These are phyloP conservation scores for Doris montereyensis DNA, from an alignment of 2,888 invertebrate species.

Conservation along the genomic window DNA sequence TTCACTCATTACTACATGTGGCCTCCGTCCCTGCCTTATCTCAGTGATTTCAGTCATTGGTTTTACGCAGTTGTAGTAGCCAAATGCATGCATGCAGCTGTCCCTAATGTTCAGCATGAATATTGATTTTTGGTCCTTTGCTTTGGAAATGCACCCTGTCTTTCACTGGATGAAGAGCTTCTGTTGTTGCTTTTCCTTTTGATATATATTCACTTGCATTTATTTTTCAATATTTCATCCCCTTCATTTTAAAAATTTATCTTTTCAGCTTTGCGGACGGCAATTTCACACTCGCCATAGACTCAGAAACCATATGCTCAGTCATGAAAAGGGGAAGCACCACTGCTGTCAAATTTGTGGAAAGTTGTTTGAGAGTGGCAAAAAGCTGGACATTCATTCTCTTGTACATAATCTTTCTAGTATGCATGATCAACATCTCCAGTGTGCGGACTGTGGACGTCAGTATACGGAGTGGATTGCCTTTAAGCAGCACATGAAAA, in stretches of 20 bases:
- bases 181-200: not conserved
- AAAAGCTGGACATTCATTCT: conserved; percentile 46
- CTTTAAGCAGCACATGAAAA: conserved; percentile 48
- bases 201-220: not conserved
- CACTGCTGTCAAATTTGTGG: conserved; percentile 49
- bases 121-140: not conserved
- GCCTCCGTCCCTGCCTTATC: too few species aligned
- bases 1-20: too few species aligned
- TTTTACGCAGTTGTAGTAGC: too few species aligned
- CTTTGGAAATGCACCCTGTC: not conserved
- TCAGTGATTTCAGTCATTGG: too few species aligned
- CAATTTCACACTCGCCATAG: conserved; percentile 46
- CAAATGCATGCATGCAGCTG: too few species aligned
- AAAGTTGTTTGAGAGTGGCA: conserved; percentile 47
- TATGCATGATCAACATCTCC: conserved; percentile 39
- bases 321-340: conserved; percentile 46
- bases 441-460: conserved; percentile 38
- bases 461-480: conserved; percentile 46
- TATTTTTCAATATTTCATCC: not conserved
- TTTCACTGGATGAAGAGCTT: not conserved
- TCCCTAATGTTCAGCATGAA: too few species aligned
- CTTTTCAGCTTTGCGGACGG: conserved; percentile 43
- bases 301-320: conserved; percentile 45
- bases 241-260: not conserved
- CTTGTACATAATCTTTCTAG: conserved; percentile 44